Percentiles rank a stretch among this genome's conserved stretches.
These are phyloP conservation scores for Sinocyclocheilus anophthalmus DNA, from an alignment of 2,113 vertebrate species.

Conservation along the genomic window DNA sequence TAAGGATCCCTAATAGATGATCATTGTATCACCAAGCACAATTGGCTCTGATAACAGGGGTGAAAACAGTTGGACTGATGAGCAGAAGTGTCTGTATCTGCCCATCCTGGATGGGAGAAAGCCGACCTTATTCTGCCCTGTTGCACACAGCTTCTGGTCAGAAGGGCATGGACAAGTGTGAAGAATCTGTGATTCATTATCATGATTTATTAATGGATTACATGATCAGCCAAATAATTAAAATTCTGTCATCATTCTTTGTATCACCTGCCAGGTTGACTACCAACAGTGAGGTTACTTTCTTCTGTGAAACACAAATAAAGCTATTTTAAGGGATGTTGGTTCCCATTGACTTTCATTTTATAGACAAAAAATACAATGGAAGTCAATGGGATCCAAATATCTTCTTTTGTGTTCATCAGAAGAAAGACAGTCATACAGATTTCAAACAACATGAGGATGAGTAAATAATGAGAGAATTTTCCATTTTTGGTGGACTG, in stretches of 20 bases:
- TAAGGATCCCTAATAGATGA: not conserved
- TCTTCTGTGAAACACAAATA: not conserved
- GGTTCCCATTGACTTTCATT: not conserved
- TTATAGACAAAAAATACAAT: not conserved
- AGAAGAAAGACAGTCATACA: not conserved
- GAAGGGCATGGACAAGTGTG: constrained; percentile 99
- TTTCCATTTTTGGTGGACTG: no score
- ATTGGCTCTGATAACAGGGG: constrained; percentile 73
- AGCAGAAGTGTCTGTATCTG: constrained; percentile 99
- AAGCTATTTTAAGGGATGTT: no score
- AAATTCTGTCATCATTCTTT: not conserved
- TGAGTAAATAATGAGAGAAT: not conserved
- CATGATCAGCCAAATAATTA: no score
- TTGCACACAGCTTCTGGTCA: constrained; percentile 97
- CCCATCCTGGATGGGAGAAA: constrained; percentile 93
- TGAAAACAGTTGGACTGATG: constrained; percentile 94
- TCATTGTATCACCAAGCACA: not conserved
- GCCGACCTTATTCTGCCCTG: constrained; percentile 95
- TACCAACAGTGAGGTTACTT: no score
- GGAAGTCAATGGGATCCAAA: not conserved
- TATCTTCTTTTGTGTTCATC: not conserved
- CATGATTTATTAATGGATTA: not conserved
- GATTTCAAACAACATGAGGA: not conserved
- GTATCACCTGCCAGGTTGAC: no score
- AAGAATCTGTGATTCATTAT: constrained; percentile 48